Evolutionary conservation across 2,113 vertebrate genomes (phyloP).

Genomic region (Tauraco erythrolophus): DNA sequence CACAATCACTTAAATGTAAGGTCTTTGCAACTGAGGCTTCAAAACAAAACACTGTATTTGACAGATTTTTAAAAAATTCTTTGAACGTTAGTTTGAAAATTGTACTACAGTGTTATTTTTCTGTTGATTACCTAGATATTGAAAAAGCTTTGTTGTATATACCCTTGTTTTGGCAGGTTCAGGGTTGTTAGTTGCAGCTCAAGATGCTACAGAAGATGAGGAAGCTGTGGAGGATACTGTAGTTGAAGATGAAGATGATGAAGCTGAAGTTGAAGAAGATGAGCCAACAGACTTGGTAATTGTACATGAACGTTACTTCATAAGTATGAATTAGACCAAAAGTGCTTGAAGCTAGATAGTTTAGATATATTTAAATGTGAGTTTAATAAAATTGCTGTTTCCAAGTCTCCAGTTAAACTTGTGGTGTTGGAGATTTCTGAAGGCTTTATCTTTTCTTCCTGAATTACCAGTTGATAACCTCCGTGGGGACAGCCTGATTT

Average conservation of each 20-base stretch:
- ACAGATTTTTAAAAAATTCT: not conserved
- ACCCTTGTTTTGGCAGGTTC: not conserved
- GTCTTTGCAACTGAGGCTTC: not conserved
- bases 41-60: not conserved
- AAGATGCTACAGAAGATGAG: conserved; percentile 95
- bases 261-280: conserved; percentile 97
- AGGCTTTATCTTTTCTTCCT: not conserved
- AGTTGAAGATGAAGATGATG: conserved; percentile 96
- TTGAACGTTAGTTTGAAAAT: not conserved
- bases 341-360: not conserved
- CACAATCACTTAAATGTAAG: not conserved
- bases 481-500: not conserved
- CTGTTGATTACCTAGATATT: not conserved
- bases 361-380: not conserved
- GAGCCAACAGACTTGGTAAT: conserved; percentile 93
- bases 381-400: not conserved
- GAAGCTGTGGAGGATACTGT: conserved; percentile 90
- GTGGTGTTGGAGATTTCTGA: not conserved
- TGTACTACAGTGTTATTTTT: not conserved
- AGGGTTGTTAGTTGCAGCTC: conserved; percentile 81
- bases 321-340: not conserved
- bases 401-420: not conserved
- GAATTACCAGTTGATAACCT: not conserved
- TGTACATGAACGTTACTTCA: not conserved
- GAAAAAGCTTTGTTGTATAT: not conserved